Conservation (phyloP, 2,113 vertebrate species). For the Dipodomys stephensi region DNA sequence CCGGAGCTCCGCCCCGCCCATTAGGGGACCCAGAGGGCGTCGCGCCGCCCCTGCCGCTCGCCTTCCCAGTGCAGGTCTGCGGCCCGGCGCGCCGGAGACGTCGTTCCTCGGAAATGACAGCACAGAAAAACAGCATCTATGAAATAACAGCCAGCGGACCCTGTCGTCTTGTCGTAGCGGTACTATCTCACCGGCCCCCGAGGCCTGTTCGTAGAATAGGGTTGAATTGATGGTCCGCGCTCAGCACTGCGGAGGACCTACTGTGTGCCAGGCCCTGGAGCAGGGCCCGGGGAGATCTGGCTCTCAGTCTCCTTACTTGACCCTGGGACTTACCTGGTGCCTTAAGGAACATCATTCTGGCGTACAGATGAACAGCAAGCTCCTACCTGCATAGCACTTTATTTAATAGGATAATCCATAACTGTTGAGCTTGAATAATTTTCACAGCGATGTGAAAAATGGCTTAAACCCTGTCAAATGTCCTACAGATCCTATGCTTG, state of each 20-base stretch:
- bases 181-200: background rate
- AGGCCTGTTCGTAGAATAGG: background rate
- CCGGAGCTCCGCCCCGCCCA: background rate
- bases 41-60: accelerated
- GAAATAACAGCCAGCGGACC: background rate
- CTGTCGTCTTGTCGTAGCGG: background rate
- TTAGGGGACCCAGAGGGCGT: accelerated
- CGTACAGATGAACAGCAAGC: too few species aligned
- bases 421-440: background rate
- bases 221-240: background rate
- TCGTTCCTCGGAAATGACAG: background rate
- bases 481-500: background rate
- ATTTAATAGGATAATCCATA: background rate
- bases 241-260: background rate
- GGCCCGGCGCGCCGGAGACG: background rate
- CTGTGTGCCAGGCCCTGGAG: background rate
- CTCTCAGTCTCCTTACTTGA: background rate
- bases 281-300: background rate
- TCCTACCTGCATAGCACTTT: too few species aligned
- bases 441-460: constrained; percentile 19
- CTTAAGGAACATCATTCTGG: too few species aligned
- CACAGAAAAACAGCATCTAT: background rate
- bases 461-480: background rate
- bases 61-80: accelerated
- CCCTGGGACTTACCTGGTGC: too few species aligned